Evolutionary conservation across 2,113 vertebrate genomes (phyloP).

Genomic region (Mus pahari): DNA sequence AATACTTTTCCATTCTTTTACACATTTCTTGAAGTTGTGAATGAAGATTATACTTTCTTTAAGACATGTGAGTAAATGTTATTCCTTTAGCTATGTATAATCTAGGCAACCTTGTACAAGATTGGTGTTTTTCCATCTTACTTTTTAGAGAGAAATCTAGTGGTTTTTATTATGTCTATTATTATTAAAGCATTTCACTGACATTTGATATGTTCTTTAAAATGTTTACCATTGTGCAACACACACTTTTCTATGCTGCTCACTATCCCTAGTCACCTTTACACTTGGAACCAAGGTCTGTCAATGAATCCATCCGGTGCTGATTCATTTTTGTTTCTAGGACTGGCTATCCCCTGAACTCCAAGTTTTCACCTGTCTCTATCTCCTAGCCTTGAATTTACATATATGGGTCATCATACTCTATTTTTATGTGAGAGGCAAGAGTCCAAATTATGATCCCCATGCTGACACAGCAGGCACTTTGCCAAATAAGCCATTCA

Average conservation of each 20-base stretch:
- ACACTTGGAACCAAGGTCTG: background rate
- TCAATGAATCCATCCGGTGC: background rate
- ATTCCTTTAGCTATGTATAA: background rate
- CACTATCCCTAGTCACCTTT: background rate
- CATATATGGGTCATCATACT: background rate
- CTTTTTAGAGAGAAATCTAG: background rate
- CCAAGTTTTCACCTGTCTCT: background rate
- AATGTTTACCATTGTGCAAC: conserved; percentile 1
- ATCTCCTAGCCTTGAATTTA: background rate
- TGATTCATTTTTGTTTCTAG: background rate
- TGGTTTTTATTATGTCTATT: background rate
- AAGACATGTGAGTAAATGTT: too few species aligned
- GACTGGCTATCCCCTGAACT: too few species aligned
- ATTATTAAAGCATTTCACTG: conserved; percentile 14
- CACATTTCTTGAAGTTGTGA: background rate
- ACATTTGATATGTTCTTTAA: background rate
- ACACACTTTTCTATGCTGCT: background rate
- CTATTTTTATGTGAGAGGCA: background rate
- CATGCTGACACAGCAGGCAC: background rate
- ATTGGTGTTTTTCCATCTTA: background rate
- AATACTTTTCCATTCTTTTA: background rate
- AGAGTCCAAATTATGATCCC: background rate
- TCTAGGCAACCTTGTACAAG: background rate
- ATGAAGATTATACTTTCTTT: background rate
- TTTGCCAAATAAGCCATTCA: background rate